phyloP scores from a whole-genome alignment of 2,888 invertebrate species.

The Amblyjoppa proteus region DNA sequence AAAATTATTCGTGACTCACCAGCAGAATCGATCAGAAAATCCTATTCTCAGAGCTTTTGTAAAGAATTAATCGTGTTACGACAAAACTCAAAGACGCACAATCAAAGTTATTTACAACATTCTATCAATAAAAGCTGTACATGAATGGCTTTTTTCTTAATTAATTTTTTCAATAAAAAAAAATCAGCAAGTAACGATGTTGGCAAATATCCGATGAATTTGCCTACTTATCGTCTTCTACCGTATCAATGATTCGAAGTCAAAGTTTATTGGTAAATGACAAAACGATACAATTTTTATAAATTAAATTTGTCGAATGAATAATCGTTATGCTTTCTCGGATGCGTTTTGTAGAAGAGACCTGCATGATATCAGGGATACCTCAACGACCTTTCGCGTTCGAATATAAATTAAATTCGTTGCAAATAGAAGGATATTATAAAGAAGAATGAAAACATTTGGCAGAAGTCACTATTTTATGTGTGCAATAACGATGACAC shows the following conservation, averaged over 20 bases:
- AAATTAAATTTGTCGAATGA: conserved; percentile 35
- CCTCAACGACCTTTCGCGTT: conserved; percentile 52
- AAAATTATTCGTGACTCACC: too few species aligned
- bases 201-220: neutral
- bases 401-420: conserved; percentile 69
- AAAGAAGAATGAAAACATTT: conserved; percentile 67
- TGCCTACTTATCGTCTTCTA: neutral
- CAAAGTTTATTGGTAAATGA: conserved; percentile 14
- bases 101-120: too few species aligned
- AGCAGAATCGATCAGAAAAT: too few species aligned
- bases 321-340: conserved; percentile 65
- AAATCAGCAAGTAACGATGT: neutral
- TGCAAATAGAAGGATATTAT: conserved; percentile 70
- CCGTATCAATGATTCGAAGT: neutral
- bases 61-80: too few species aligned
- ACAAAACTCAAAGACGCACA: too few species aligned
- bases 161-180: neutral
- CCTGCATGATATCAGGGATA: conserved; percentile 56
- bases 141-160: neutral
- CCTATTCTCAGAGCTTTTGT: too few species aligned
- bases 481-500: conserved; percentile 23
- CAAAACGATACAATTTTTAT: conserved; percentile 11
- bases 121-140: neutral
- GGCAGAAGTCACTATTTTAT: conserved; percentile 54
- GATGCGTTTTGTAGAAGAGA: conserved; percentile 70